Conservation (phyloP, 2,888 invertebrate species). For the Orthosia cruda region DNA sequence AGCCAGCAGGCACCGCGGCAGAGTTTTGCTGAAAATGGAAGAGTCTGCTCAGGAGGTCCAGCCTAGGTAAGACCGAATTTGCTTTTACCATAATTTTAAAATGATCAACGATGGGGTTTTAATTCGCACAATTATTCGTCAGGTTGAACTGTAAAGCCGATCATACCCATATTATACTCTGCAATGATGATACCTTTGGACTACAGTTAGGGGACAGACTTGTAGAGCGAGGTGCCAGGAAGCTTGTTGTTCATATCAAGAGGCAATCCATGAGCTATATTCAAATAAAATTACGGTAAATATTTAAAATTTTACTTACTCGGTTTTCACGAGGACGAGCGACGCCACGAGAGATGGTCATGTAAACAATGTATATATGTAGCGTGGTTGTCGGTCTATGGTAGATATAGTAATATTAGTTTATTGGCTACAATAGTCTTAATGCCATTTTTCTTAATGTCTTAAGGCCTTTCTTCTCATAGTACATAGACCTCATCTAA, state of each 20-base stretch:
- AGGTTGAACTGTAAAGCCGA: constrained; percentile 45
- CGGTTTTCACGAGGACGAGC: background rate
- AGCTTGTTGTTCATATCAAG: constrained; percentile 67
- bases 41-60: constrained; percentile 7
- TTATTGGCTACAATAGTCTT: background rate
- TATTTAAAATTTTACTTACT: background rate
- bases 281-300: constrained; percentile 53
- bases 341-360: background rate
- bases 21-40: constrained; percentile 48
- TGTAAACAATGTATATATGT: background rate
- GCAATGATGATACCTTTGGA: constrained; percentile 61
- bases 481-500: too few relatives aligned
- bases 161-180: constrained; percentile 49
- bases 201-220: constrained; percentile 72
- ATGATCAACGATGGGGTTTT: background rate
- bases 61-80: constrained; percentile 36
- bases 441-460: too few relatives aligned
- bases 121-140: constrained; percentile 2
- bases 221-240: constrained; percentile 73
- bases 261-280: constrained; percentile 38
- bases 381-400: background rate
- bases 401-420: background rate
- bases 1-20: constrained; percentile 56
- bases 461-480: too few relatives aligned
- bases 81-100: background rate